A percentile compares a stretch with the other conserved stretches of the same genome.
These are phyloP conservation scores for Carassius auratus DNA, from an alignment of 2,113 vertebrate genomes.

Conservation along the genomic window DNA sequence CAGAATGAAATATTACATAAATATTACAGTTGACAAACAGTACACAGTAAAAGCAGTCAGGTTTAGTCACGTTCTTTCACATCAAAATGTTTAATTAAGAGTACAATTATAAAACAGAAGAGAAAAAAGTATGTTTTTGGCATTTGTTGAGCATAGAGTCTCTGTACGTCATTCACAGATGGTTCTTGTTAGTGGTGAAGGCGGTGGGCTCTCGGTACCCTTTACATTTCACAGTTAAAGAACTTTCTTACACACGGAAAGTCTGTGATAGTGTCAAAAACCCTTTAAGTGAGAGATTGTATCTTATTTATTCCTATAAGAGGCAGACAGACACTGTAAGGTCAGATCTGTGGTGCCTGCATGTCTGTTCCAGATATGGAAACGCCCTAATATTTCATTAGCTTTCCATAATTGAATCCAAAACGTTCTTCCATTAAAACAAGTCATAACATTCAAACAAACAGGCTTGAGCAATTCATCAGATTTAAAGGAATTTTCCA, in stretches of 20 bases:
- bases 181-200: slow-evolving; percentile 67
- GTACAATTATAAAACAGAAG: slow-evolving; percentile 3
- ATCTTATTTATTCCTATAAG: not conserved
- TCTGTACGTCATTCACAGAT: slow-evolving; percentile 63
- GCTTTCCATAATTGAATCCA: slow-evolving; percentile 69
- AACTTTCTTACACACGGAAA: slow-evolving; percentile 59
- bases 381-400: slow-evolving; percentile 43
- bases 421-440: slow-evolving; percentile 52
- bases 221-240: slow-evolving; percentile 75
- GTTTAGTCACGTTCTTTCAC: not conserved
- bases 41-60: not conserved
- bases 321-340: not conserved
- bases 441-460: slow-evolving; percentile 43
- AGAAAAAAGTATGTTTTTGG: not conserved
- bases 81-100: not conserved
- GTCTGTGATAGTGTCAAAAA: slow-evolving; percentile 29
- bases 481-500: slow-evolving; percentile 39
- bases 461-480: slow-evolving; percentile 45
- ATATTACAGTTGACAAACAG: too few relatives aligned
- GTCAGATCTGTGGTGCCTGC: not conserved
- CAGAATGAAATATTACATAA: not conserved
- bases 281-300: not conserved
- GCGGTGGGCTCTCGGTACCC: slow-evolving; percentile 57
- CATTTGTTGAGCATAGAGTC: slow-evolving; percentile 9
- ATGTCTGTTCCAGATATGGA: slow-evolving; percentile 13